Evolutionary conservation across 2,888 invertebrate genomes (phyloP).

Genomic region (Helicoverpa assulta): DNA sequence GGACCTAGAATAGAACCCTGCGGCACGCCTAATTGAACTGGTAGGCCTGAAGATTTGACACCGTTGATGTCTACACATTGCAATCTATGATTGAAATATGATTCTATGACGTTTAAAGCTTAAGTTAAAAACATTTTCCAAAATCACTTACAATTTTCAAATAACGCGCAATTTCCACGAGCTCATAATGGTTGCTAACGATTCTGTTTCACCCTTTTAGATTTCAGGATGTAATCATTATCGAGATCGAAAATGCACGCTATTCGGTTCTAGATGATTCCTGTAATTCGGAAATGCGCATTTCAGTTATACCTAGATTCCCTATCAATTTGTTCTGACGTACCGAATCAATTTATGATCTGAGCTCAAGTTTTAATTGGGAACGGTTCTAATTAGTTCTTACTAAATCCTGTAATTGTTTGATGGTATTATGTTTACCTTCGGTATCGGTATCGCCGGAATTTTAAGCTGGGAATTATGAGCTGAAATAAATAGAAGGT

Average conservation of each 20-base stretch:
- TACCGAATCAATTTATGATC: slow-evolving; percentile 1
- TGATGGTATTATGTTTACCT: neutral
- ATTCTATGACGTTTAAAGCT: too few relatives aligned
- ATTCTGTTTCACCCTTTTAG: neutral
- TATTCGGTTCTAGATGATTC: neutral
- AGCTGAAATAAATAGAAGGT: neutral
- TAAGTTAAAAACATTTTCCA: neutral
- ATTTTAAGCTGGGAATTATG: too few relatives aligned
- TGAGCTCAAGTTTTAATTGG: neutral
- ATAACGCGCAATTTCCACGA: neutral
- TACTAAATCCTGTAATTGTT: neutral
- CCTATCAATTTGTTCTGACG: neutral
- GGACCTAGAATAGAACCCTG: too few relatives aligned
- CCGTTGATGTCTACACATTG: too few relatives aligned
- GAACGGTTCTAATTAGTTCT: neutral
- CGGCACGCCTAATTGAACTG: too few relatives aligned
- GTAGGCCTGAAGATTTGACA: too few relatives aligned
- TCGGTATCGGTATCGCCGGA: neutral
- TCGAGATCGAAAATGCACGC: neutral
- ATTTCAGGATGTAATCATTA: slow-evolving; percentile 2
- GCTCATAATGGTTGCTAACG: neutral
- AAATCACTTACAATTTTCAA: neutral
- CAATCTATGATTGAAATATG: too few relatives aligned
- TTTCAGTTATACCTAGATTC: neutral
- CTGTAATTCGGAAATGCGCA: neutral